Conservation (phyloP, 2,888 invertebrate species). For the Podotricha telesiphe region DNA sequence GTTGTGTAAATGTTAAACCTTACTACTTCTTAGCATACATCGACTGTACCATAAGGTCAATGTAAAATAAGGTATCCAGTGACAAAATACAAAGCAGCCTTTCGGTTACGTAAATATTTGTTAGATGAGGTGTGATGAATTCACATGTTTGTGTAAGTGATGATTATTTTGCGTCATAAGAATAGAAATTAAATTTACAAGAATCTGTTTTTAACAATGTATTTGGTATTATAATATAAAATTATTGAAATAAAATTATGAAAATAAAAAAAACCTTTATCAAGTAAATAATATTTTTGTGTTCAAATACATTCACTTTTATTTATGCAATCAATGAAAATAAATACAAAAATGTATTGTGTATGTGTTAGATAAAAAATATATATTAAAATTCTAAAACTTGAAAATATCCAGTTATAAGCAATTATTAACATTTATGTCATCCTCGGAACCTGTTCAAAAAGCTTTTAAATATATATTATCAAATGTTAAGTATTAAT, state of each 20-base stretch:
- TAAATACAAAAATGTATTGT: slow-evolving; percentile 12
- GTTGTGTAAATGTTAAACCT: too few species aligned
- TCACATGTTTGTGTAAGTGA: slow-evolving; percentile 4
- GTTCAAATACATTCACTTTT: too few species aligned
- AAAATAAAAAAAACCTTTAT: not conserved
- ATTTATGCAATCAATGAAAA: not conserved
- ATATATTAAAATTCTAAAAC: slow-evolving; percentile 6
- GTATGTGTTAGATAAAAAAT: slow-evolving; percentile 10
- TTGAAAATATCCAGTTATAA: slow-evolving; percentile 9
- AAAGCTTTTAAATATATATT: slow-evolving; percentile 26
- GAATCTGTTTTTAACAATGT: too few species aligned
- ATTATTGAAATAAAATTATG: too few species aligned
- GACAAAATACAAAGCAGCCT: not conserved
- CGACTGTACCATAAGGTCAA: too few species aligned
- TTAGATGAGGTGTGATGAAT: not conserved
- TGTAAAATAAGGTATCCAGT: not conserved
- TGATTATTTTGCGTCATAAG: not conserved
- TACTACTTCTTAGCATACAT: too few species aligned
- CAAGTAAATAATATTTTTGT: not conserved
- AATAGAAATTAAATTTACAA: too few species aligned
- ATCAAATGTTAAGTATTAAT: slow-evolving; percentile 18
- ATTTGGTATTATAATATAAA: too few species aligned
- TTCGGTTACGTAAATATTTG: slow-evolving; percentile 1
- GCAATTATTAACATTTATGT: slow-evolving; percentile 15
- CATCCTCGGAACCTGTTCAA: slow-evolving; percentile 22